Evolutionary conservation across 1,140 invertebrate genomes (phyloP), one percentile per base, ranked within the genome.

Genomic region (Drosophila neocordata): DNA sequence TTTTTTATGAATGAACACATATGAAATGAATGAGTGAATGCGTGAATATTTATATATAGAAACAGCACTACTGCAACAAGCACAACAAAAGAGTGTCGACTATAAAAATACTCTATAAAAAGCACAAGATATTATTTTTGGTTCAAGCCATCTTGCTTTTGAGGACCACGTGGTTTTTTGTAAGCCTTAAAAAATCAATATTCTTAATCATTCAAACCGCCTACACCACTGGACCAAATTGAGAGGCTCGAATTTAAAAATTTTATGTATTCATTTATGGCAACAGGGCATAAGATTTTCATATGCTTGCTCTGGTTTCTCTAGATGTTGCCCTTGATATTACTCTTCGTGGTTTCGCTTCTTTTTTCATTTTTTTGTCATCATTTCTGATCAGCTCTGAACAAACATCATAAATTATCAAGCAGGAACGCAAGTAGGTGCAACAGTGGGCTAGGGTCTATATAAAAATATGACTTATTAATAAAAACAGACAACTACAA

Each of bases 381-480:
- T 76, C 73, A 15, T 56, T 56, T 56, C 72, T 27, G 64, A 64
- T 57, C 8, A 35, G 72, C 67, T 13, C 55, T 61, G 51, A 61
- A 57, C 76, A 76, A 71, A 72, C 67, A 78, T 88, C 82, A 87
- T 87, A 87, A 87, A 88, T 87, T 87, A 87, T 75, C 63, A 68
- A 44, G 41, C 41, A 48, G 41, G 15, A 20, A 6, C 8, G n/a
- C 41, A 20, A 48, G 41, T 48, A 48, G 41, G 41, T 20, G 15
- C 15, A 20, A 9, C 41, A 48, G 65, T 34, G 58, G 13, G 51
- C 61, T 22, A 11, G 63, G 67, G 76, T 58, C 63, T 35, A 71
- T 76, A 88, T 87, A 83, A 88, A 87, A 87, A 87, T 87, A 87
- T 87, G 83, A 87, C 83, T 87, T 87, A 87, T 87, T 87, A 87